Conservation (phyloP, 2,113 vertebrate genomes). For the Poecilia latipinna region DNA sequence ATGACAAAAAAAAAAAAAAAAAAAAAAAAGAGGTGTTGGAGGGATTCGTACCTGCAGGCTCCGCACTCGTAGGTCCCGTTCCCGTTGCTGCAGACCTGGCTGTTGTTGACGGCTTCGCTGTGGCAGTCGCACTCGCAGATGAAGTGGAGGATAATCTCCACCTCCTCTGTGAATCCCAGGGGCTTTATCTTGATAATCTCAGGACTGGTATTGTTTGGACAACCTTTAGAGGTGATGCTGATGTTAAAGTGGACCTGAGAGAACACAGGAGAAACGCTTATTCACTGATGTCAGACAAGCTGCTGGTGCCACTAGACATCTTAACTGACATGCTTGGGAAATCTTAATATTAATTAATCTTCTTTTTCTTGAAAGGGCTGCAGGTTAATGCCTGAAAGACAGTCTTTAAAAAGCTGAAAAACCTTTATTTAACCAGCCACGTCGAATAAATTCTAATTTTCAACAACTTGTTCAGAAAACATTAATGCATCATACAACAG, state of each 20-base stretch:
- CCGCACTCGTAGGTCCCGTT: conserved; percentile 97
- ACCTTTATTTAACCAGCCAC: too few species aligned
- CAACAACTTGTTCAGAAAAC: too few species aligned
- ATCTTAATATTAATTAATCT: neutral
- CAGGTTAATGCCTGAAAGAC: too few species aligned
- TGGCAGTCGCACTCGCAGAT: conserved; percentile 95
- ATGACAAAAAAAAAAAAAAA: too few species aligned
- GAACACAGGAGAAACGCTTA: neutral
- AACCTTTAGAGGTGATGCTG: conserved; percentile 89
- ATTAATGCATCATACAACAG: too few species aligned
- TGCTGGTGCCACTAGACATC: neutral
- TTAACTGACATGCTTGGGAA: too few species aligned
- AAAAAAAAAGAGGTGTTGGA: neutral
- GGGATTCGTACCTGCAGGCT: conserved; percentile 88
- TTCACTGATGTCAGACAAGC: neutral
- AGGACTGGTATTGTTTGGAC: conserved; percentile 83
- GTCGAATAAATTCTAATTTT: too few species aligned
- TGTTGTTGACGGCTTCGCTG: conserved; percentile 79
- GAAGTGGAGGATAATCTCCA: conserved; percentile 90
- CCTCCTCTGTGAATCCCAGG: conserved; percentile 94
- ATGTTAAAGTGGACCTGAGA: conserved; percentile 91
- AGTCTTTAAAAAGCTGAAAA: neutral
- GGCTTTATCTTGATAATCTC: conserved; percentile 94
- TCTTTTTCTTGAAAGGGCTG: neutral
- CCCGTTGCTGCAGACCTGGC: conserved; percentile 83